Conservation (phyloP, 2,113 vertebrate genomes). For the Alexandromys fortis region DNA sequence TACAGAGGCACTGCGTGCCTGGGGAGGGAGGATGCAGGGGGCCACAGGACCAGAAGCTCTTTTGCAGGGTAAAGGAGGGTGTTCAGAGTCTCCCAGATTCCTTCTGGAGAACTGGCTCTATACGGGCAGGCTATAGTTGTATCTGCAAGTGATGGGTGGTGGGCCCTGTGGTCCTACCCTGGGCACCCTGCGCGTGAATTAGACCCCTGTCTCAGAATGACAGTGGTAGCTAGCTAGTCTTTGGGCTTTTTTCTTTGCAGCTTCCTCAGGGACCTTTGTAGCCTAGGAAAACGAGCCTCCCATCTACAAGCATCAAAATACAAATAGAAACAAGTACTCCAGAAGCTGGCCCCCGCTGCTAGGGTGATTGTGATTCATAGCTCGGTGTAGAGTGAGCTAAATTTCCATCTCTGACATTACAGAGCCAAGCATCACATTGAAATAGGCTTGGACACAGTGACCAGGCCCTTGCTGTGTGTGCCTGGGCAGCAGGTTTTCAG, state of each 20-base stretch:
- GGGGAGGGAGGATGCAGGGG: background rate
- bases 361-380: rapidly evolving
- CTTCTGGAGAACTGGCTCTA: no score
- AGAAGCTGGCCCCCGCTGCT: rapidly evolving
- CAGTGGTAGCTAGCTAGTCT: rapidly evolving
- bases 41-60: background rate
- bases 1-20: background rate
- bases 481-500: background rate
- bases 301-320: background rate
- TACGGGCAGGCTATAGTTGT: rapidly evolving
- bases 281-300: background rate
- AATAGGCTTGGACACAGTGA: rapidly evolving
- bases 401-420: background rate
- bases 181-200: rapidly evolving
- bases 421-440: background rate
- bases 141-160: background rate
- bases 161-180: rapidly evolving
- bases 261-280: background rate
- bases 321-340: background rate
- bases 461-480: rapidly evolving
- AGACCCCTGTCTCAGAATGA: rapidly evolving
- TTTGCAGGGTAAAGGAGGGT: background rate
- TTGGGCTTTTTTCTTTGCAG: no score
- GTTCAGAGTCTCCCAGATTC: no score
- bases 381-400: rapidly evolving